Conservation (phyloP, 2,113 vertebrate species). For the Apodemus speciosus region DNA sequence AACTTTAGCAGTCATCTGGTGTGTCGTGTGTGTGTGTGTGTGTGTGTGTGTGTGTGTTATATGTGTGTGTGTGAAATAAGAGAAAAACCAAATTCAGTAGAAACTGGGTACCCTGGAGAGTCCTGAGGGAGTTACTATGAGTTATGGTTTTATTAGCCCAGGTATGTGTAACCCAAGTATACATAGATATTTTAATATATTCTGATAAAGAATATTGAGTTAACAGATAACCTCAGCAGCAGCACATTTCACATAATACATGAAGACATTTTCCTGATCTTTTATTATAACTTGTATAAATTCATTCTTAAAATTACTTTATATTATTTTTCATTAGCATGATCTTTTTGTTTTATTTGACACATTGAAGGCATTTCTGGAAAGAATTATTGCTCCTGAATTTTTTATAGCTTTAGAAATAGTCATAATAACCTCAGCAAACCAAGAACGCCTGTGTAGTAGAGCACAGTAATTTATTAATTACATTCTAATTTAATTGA, state of each 20-base stretch:
- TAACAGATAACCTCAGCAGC: background rate
- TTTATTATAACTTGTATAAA: background rate
- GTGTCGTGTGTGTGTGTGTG: too few relatives aligned
- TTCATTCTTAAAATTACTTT: background rate
- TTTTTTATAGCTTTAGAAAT: background rate
- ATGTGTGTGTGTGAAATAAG: background rate
- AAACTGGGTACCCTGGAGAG: background rate
- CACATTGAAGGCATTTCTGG: background rate
- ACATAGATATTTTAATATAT: background rate
- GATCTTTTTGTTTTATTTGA: background rate
- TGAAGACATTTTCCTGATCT: background rate
- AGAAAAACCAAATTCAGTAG: background rate
- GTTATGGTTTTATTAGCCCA: background rate
- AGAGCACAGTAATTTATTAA: conserved; percentile 77
- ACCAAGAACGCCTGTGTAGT: background rate
- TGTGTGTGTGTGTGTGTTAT: too few relatives aligned
- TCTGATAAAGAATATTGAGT: background rate
- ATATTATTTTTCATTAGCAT: background rate
- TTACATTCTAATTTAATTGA: conserved; percentile 84
- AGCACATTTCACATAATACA: background rate
- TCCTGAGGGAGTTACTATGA: background rate
- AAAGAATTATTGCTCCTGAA: background rate
- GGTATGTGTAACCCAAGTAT: background rate
- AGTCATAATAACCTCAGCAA: background rate
- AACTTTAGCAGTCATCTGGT: background rate